Evolutionary conservation across 2,797 vertebrate species (phyloP).

Genomic region (Gymnothorax reevesii): DNA sequence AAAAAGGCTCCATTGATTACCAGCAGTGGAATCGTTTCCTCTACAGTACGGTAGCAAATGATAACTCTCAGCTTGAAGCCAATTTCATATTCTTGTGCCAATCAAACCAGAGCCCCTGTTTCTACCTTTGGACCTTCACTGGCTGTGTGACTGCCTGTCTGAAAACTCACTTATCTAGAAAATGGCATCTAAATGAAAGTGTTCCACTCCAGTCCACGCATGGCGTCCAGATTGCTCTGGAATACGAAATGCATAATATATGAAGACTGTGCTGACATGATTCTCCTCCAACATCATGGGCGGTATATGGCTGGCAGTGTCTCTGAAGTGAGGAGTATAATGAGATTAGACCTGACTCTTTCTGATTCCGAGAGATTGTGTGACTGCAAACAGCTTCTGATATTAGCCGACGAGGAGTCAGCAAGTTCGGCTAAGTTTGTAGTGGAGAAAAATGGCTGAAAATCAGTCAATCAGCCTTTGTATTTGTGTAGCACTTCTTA

Average conservation of each 20-base stretch:
- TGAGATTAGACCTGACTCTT: no score
- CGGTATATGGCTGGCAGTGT: no score
- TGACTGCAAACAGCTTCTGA: no score
- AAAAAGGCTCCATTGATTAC: slow-evolving; percentile 35
- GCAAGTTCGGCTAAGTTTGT: no score
- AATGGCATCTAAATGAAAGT: background rate
- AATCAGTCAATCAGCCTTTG: no score
- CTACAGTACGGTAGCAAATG: slow-evolving; percentile 18
- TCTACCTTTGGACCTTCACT: background rate
- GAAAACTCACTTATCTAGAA: background rate
- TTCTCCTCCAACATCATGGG: background rate
- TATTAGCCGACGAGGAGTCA: no score
- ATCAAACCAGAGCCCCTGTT: background rate
- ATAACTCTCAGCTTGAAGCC: slow-evolving; percentile 27
- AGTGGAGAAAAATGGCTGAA: no score
- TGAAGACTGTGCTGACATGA: background rate
- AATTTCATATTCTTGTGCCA: slow-evolving; percentile 4
- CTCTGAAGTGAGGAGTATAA: no score
- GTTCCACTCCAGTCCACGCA: no score
- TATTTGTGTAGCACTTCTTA: no score
- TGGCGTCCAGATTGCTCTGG: no score
- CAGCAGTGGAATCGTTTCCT: background rate
- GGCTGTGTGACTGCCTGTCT: background rate
- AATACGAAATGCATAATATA: background rate
- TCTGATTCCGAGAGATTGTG: no score